phyloP scores from a whole-genome alignment of 2,797 vertebrate genomes.

The Anableps anableps region DNA sequence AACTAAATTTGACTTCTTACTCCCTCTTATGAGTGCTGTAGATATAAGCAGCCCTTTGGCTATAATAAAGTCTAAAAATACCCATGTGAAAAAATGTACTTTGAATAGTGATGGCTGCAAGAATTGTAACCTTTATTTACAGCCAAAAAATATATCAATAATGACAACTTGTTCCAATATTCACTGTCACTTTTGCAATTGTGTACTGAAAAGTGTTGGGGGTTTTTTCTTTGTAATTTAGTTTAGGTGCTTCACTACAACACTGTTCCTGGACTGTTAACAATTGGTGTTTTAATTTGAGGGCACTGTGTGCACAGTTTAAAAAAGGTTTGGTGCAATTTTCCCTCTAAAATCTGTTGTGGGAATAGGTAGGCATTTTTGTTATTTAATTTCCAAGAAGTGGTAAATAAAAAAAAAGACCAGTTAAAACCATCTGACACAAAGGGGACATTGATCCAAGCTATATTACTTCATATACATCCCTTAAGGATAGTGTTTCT shows the following conservation, averaged over 20 bases:
- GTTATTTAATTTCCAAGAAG: constrained; percentile 33
- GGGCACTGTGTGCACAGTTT: constrained; percentile 15
- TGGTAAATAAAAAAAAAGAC: constrained; percentile 64
- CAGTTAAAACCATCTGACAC: constrained; percentile 42
- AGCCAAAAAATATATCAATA: constrained; percentile 42
- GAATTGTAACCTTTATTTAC: constrained; percentile 63
- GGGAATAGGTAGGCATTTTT: constrained; percentile 34
- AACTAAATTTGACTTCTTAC: constrained; percentile 51
- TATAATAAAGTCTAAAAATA: constrained; percentile 63
- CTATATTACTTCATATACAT: constrained; percentile 44
- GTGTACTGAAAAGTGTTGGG: constrained; percentile 7
- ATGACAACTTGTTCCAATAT: constrained; percentile 8
- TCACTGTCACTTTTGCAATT: constrained; percentile 19
- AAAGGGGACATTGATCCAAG: constrained; percentile 55
- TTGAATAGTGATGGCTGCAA: constrained; percentile 41
- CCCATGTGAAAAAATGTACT: constrained; percentile 39
- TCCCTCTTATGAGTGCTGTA: constrained; percentile 49
- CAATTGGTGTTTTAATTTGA: constrained; percentile 46
- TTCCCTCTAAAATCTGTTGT: constrained; percentile 25
- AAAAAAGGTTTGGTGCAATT: constrained; percentile 12
- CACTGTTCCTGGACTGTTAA: not conserved
- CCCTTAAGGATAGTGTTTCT: constrained; percentile 46
- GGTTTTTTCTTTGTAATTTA: constrained; percentile 38
- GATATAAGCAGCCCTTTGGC: constrained; percentile 57
- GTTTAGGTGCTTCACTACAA: constrained; percentile 29